These are phyloP conservation scores for Drosophila pruinosa DNA, from an alignment of 1,140 invertebrate species.

Conservation along the genomic window DNA sequence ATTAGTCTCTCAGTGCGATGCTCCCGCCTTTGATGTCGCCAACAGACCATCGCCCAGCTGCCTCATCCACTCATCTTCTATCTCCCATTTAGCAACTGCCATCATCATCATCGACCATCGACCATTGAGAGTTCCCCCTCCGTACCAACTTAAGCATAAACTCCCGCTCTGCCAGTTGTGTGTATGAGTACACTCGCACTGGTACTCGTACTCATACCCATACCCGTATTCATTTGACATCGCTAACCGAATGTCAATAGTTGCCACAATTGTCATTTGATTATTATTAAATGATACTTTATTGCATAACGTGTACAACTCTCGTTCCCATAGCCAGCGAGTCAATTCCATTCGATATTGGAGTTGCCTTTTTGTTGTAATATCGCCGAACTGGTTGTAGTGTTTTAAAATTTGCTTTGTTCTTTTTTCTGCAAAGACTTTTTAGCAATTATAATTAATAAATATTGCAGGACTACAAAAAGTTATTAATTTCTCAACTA, in stretches of 20 bases:
- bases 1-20: slow-evolving; percentile 58
- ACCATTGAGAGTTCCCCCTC: slow-evolving; percentile 2
- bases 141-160: background rate
- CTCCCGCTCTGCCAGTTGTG: too few relatives aligned
- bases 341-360: slow-evolving; percentile 15
- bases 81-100: background rate
- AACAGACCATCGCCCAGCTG: slow-evolving; percentile 7
- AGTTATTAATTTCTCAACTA: too few relatives aligned
- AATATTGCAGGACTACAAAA: too few relatives aligned
- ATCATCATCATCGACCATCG: slow-evolving; percentile 13
- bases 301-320: slow-evolving; percentile 63
- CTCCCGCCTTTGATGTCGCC: slow-evolving; percentile 58
- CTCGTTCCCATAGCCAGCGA: slow-evolving; percentile 42
- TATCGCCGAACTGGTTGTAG: too few relatives aligned
- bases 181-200: too few relatives aligned
- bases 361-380: too few relatives aligned
- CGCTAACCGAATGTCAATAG: slow-evolving; percentile 35
- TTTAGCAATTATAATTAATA: too few relatives aligned
- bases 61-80: background rate
- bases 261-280: slow-evolving; percentile 71
- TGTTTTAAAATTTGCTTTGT: too few relatives aligned
- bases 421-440: too few relatives aligned
- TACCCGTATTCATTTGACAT: background rate
- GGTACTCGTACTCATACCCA: background rate
- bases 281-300: slow-evolving; percentile 77